Conservation (phyloP, 2,888 invertebrate genomes). For the Lagria hirta region DNA sequence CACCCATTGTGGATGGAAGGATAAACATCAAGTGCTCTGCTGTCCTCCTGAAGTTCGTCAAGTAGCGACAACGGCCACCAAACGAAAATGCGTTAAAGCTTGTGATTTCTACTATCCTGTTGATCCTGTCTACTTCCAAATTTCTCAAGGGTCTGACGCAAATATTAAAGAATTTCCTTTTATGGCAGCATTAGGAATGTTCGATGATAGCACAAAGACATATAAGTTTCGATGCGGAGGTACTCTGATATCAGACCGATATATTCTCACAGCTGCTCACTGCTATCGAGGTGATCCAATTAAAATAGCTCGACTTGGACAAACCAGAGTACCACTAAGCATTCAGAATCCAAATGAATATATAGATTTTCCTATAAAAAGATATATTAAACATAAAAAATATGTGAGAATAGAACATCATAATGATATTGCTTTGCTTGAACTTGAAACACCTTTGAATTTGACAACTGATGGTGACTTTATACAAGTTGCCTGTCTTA, state of each 20-base stretch:
- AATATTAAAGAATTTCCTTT: not conserved
- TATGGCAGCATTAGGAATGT: constrained; percentile 2
- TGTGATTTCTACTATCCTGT: not conserved
- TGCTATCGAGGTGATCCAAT: too few relatives aligned
- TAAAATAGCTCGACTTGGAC: too few relatives aligned
- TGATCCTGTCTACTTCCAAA: not conserved
- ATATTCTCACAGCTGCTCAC: constrained; percentile 4
- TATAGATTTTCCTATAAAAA: too few relatives aligned
- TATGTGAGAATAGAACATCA: too few relatives aligned
- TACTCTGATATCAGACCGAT: constrained; percentile 2
- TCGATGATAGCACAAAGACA: not conserved
- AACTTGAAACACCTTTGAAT: not conserved
- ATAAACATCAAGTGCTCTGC: not conserved
- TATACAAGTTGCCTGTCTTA: constrained; percentile 3
- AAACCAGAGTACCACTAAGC: too few relatives aligned
- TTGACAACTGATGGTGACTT: not conserved
- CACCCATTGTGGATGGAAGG: not conserved
- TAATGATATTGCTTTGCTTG: constrained; percentile 3
- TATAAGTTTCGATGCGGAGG: constrained; percentile 6
- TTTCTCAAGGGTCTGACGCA: not conserved
- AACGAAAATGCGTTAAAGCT: not conserved
- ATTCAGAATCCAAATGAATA: too few relatives aligned
- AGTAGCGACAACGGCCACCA: not conserved
- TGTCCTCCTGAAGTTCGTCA: not conserved
- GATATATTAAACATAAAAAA: too few relatives aligned